A percentile compares a stretch with the other conserved stretches of the same genome.
Conservation (phyloP, 37 sponge, comb jelly and placozoan species). For the Crambe crambe region DNA sequence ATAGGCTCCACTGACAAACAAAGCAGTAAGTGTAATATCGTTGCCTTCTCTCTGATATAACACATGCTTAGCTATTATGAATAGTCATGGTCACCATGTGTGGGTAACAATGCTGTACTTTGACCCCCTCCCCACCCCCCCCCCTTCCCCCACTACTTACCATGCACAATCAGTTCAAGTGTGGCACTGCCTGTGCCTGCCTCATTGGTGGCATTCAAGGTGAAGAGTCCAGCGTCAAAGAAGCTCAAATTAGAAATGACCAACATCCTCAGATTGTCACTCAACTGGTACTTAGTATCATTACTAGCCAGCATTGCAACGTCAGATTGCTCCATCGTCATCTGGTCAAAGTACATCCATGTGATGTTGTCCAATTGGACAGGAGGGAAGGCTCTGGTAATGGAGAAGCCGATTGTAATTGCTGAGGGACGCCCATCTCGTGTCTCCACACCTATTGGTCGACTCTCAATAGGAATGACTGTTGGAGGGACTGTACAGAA, state of each 20-base stretch:
- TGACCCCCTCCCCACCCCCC: no score
- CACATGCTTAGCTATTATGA: no score
- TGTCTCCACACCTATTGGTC: background rate
- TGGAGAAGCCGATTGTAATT: conserved; percentile 8
- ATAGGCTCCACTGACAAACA: background rate
- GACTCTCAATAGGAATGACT: background rate
- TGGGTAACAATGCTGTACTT: no score
- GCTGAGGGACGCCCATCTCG: background rate
- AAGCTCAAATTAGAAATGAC: background rate
- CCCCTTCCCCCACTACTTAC: no score
- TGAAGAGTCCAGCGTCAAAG: conserved; percentile 23
- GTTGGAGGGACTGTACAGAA: conserved; percentile 2
- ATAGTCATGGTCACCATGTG: no score
- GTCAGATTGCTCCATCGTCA: background rate
- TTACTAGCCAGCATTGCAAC: background rate
- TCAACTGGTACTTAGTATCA: background rate
- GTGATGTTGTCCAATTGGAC: conserved; percentile 17
- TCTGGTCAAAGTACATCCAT: background rate
- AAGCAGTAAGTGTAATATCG: no score
- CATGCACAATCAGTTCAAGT: conserved; percentile 1
- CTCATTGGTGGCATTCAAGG: conserved; percentile 20
- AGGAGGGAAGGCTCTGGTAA: background rate
- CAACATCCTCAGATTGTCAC: background rate
- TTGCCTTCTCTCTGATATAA: no score
- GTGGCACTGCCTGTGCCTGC: background rate